Evolutionary conservation across 2,888 invertebrate genomes (phyloP), one percentile per base, ranked within the genome.

Genomic region (Nymphalis c-album): DNA sequence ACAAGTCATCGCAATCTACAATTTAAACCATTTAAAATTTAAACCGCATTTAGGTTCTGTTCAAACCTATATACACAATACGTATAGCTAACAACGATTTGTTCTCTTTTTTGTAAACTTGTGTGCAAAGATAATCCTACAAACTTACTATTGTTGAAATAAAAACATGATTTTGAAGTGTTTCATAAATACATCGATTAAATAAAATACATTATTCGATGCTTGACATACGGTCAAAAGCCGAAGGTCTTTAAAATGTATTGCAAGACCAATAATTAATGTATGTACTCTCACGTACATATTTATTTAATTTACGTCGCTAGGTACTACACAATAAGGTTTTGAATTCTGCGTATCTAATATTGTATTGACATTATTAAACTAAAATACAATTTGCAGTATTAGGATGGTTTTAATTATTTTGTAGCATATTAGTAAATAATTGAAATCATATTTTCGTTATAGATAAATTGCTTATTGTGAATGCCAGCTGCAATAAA

Each of bases 1-100:
- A 81, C 84, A 80, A 86, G 81, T 86, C 88, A 86, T 86, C 84
- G 85, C 85, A 60, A 71, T 71, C 61, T 57, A 46, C 46, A 51
- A 31, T 55, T 53, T 46, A 48, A 63, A 63, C 59, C 40, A 40
- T 40, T 40, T 40, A 40, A 40, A 40, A 59, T 67, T 69, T 48
- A 60, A 70, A 62, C 58, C 59, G 31, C 59, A 51, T 31, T 31
- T 7, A 20, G 5, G 20, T 20, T 10, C 3, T 26, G 26, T 55
- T 26, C 20, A 6, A 16, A 16, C 16, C 31, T 35, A 8, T 31
- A n/a, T n/a, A 26, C n/a, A n/a, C n/a, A 35, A 17, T 17, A 55
- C 1, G 8, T 31, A 55, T n/a, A 7, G 8, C 2, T 40, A 10
- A 10, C 8, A 2, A 3, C 17, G 5, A 7, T n/a, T 7, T 48